Evolutionary conservation across 2,113 vertebrate genomes (phyloP).

Genomic region (Cyprinus carpio): DNA sequence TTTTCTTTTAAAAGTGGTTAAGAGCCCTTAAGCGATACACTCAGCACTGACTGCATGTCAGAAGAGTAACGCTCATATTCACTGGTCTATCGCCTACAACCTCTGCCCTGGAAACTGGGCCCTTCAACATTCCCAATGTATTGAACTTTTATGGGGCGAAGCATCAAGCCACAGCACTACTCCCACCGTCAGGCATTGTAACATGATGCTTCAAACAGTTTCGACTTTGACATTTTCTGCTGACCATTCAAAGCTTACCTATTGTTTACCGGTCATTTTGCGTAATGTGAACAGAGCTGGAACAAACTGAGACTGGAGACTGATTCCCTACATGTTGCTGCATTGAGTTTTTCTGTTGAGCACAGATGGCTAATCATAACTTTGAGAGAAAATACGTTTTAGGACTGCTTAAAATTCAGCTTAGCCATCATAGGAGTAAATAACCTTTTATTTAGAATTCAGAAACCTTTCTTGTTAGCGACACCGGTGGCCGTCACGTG

Average conservation of each 20-base stretch:
- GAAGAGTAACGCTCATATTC: slow-evolving; percentile 8
- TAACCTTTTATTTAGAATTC: too few relatives aligned
- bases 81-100: slow-evolving; percentile 6
- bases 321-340: neutral
- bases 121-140: neutral
- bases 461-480: too few relatives aligned
- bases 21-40: slow-evolving; percentile 32
- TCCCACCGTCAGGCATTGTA: neutral
- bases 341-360: neutral
- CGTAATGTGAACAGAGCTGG: neutral
- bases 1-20: slow-evolving; percentile 17
- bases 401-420: too few relatives aligned
- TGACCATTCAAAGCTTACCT: neutral
- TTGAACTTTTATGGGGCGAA: slow-evolving; percentile 1
- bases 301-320: neutral
- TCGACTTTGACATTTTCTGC: slow-evolving; percentile 1
- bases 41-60: slow-evolving; percentile 16
- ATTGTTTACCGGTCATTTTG: neutral
- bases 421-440: too few relatives aligned
- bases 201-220: neutral
- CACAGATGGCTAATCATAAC: neutral
- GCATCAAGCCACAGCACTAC: neutral
- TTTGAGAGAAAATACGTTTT: neutral
- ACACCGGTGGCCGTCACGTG: too few relatives aligned
- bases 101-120: slow-evolving; percentile 1